Percentiles rank a stretch among this genome's conserved stretches.
Conservation (phyloP, 2,797 vertebrate species). For the Parauchenoglanis ngamensis region DNA sequence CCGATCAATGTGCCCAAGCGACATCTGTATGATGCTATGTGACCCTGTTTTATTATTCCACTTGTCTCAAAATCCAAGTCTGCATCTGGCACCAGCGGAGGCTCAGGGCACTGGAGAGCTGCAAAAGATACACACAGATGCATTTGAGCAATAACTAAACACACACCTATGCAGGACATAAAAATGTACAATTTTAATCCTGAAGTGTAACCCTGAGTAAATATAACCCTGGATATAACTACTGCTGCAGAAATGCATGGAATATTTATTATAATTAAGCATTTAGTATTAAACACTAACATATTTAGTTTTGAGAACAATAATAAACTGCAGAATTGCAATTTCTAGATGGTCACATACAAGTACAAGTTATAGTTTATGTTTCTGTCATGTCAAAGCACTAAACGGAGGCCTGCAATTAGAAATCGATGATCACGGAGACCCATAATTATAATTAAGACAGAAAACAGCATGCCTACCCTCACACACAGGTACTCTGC, state of each 20-base stretch:
- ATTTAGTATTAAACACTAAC: not conserved
- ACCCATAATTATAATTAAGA: not conserved
- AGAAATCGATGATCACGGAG: not conserved
- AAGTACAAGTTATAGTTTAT: not conserved
- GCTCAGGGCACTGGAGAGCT: slow-evolving; percentile 48
- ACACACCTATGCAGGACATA: not conserved
- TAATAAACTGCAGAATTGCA: not conserved
- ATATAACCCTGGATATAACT: not conserved
- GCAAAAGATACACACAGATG: not conserved
- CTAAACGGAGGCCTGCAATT: not conserved
- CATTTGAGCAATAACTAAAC: not conserved
- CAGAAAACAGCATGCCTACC: slow-evolving; percentile 54
- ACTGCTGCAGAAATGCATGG: not conserved
- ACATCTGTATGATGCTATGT: slow-evolving; percentile 63
- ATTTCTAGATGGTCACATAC: not conserved
- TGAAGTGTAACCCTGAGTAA: not conserved
- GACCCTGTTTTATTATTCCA: slow-evolving; percentile 51
- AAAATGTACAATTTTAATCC: not conserved
- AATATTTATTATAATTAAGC: not conserved
- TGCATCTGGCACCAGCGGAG: slow-evolving; percentile 52
- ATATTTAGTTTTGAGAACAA: not conserved
- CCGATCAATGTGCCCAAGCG: slow-evolving; percentile 61
- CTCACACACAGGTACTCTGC: slow-evolving; percentile 69
- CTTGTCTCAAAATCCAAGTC: not conserved
- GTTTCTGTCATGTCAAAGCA: not conserved